Base-by-base conservation (phyloP, 2,888 invertebrate species). In the Rhopalosiphum nymphaeae region DNA sequence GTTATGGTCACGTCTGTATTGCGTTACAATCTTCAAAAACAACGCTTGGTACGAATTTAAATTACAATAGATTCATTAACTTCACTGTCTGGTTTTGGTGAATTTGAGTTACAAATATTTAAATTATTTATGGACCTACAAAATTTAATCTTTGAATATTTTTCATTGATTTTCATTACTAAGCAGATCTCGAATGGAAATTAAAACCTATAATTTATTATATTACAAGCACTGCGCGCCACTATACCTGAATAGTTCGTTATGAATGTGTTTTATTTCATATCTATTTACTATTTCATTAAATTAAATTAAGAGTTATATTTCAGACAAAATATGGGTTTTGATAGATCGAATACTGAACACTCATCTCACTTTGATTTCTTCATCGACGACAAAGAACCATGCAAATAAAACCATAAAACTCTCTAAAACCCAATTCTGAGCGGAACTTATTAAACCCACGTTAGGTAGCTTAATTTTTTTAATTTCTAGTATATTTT, bases 51-150 rank as follows among this genome's bases (percentile, higher is more conserved):
- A 36, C 44, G 7, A n/a, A 86, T 91, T 91, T 86, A 57, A 91
- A 91, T 91, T 46, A 91, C 85, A 91, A 91, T 86, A 86, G 29
- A 86, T 57, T 91, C 91, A 26, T 91, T 86, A 57, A 57, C 29
- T 86, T 9, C 29, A 16, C 7, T 26, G 57, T 16, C 44, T 29
- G 29, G 44, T 57, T 25, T 21, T 29, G 21, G 9, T 29, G 2
- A 13, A 46, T 29, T 21, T 42, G 2, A 36, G 36, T 56, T 49
- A 26, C 25, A 91, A 49, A 78, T 78, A 78, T 61, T 44, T 78
- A 78, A 36, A 49, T 36, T 36, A 53, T 29, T 16, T 26, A 78
- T 36, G 78, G 9, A 53, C 21, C 36, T 61, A 1, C 0, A 11
- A 53, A 91, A 78, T 36, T 7, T 49, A 25, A 78, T 78, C 36